Percentiles rank a stretch among this genome's conserved stretches.
Conservation (phyloP, 2,888 invertebrate genomes). For the Pseudolycoriella hygida region DNA sequence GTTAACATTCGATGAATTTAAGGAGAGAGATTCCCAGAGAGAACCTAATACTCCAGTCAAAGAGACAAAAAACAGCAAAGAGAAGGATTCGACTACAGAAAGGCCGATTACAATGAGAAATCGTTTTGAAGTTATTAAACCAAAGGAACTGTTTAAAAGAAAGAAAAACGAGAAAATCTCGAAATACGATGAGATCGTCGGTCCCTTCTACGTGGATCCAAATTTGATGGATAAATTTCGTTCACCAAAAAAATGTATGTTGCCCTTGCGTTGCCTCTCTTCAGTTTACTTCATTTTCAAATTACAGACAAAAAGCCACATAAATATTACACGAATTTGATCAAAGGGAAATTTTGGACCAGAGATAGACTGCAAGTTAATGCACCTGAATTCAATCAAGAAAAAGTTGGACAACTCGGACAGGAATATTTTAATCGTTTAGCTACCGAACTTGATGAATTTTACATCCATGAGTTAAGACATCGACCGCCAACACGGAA, state of each 20-base stretch:
- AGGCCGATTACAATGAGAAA: background rate
- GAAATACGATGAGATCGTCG: slow-evolving; percentile 8
- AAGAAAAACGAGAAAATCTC: background rate
- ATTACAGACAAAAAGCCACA: background rate
- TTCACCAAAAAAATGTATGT: background rate
- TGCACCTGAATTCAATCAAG: slow-evolving; percentile 8
- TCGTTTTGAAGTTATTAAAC: background rate
- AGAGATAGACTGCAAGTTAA: slow-evolving; percentile 9
- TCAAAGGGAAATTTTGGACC: slow-evolving; percentile 6
- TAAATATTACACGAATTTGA: slow-evolving; percentile 9
- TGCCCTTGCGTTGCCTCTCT: no score
- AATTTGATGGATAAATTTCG: slow-evolving; percentile 8
- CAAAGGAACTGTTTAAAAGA: background rate
- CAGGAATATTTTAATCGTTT: slow-evolving; percentile 9
- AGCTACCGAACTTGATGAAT: slow-evolving; percentile 9
- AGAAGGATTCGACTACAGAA: background rate
- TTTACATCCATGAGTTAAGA: slow-evolving; percentile 9
- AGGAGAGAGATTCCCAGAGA: background rate
- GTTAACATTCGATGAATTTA: background rate
- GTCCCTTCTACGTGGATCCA: slow-evolving; percentile 10
- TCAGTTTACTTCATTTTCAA: background rate
- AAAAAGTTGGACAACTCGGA: slow-evolving; percentile 4
- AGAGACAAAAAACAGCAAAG: background rate
- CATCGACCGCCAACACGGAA: slow-evolving; percentile 7
- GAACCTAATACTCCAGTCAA: background rate